These are phyloP conservation scores for Zaprionus gabonicus DNA, from an alignment of 1,140 invertebrate species.

Conservation along the genomic window DNA sequence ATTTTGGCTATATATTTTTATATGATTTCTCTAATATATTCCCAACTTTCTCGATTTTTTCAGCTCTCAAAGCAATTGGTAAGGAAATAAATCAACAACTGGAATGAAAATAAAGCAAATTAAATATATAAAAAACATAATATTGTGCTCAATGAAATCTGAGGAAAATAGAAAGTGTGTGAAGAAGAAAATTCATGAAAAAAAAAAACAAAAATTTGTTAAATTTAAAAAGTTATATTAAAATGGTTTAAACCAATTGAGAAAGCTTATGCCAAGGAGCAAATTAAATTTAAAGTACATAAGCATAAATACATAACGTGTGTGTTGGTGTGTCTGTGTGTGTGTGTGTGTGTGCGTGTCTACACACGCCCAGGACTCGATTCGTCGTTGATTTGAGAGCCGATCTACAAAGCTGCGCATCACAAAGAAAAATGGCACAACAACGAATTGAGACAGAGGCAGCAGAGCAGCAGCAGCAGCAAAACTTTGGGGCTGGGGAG, in stretches of 20 bases:
- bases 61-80: constrained; percentile 66
- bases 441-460: constrained; percentile 49
- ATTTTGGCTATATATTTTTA: neutral
- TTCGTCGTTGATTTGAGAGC: constrained; percentile 46
- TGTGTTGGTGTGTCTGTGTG: constrained; percentile 7
- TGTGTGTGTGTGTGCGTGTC: constrained; percentile 18
- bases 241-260: constrained; percentile 9
- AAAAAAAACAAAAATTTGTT: neutral
- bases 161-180: constrained; percentile 27
- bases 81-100: constrained; percentile 57
- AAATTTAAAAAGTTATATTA: neutral
- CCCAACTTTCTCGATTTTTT: constrained; percentile 36
- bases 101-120: constrained; percentile 16
- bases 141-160: constrained; percentile 19
- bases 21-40: constrained; percentile 20
- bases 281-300: constrained; percentile 37
- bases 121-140: constrained; percentile 18
- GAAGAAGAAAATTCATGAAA: constrained; percentile 12
- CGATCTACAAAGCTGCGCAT: constrained; percentile 63
- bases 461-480: constrained; percentile 23
- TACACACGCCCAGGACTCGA: constrained; percentile 50
- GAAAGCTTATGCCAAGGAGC: constrained; percentile 44
- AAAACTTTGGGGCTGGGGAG: constrained; percentile 32
- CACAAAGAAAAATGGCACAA: constrained; percentile 79
- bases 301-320: constrained; percentile 12